Conservation (phyloP, 2,888 invertebrate species). For the Gymnocheta viridis region DNA sequence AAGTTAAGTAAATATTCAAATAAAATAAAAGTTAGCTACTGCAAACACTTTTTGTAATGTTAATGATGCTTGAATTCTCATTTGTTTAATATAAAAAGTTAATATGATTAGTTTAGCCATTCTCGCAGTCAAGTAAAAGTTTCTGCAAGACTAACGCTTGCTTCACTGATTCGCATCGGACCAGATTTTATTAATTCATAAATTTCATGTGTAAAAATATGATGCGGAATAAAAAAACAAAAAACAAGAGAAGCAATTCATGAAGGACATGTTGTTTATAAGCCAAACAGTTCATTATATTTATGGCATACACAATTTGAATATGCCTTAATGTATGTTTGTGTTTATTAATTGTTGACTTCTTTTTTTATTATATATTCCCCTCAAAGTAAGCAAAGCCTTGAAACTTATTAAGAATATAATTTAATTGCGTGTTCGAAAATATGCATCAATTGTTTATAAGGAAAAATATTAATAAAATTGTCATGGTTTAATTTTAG, state of each 20-base stretch:
- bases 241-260: not conserved
- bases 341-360: not conserved
- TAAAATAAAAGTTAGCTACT: no score
- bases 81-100: no score
- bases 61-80: no score
- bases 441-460: not conserved
- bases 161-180: no score
- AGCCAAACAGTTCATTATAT: not conserved
- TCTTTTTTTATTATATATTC: not conserved
- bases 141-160: no score
- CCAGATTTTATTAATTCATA: no score
- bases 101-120: no score
- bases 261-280: not conserved
- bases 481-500: conserved; percentile 1
- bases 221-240: not conserved
- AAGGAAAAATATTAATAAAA: not conserved
- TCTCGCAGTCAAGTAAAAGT: no score
- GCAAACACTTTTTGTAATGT: no score
- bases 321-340: conserved; percentile 1
- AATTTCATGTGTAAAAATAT: no score
- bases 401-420: conserved; percentile 25
- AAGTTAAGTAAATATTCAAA: no score
- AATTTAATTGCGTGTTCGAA: conserved; percentile 49
- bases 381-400: not conserved
- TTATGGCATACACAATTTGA: not conserved